phyloP scores from a whole-genome alignment of 2,113 vertebrate species.

The Lepidothrix coronata region DNA sequence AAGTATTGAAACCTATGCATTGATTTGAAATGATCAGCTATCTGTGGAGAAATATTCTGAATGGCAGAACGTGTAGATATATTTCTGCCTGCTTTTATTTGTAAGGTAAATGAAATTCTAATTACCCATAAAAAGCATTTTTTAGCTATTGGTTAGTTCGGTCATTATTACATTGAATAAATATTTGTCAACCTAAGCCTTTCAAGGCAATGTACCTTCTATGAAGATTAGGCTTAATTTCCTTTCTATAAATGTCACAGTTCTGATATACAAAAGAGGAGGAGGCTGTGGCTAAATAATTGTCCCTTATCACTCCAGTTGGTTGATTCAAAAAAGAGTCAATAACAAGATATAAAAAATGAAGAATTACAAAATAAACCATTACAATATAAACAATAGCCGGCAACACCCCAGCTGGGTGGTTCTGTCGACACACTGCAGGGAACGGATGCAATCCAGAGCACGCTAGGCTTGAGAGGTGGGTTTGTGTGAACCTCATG shows the following conservation, averaged over 20 bases:
- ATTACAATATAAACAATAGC: background rate
- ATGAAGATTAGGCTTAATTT: background rate
- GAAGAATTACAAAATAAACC: background rate
- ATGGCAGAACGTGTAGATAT: background rate
- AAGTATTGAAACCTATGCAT: background rate
- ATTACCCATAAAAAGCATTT: background rate
- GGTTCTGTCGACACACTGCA: background rate
- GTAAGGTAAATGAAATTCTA: background rate
- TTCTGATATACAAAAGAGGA: background rate
- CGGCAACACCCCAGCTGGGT: background rate
- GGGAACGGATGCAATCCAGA: background rate
- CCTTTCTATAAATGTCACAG: background rate
- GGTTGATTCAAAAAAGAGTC: background rate
- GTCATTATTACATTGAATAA: background rate
- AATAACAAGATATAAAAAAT: background rate
- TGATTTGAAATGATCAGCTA: background rate
- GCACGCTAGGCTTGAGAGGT: background rate
- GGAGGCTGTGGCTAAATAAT: background rate
- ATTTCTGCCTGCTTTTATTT: background rate
- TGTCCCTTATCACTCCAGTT: background rate
- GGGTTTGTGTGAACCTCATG: background rate
- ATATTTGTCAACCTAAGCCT: background rate
- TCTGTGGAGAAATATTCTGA: background rate
- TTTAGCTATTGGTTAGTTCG: background rate
- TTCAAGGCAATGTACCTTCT: background rate